Conservation (phyloP, 2,888 invertebrate species). For the Sminthurinus aureus region DNA sequence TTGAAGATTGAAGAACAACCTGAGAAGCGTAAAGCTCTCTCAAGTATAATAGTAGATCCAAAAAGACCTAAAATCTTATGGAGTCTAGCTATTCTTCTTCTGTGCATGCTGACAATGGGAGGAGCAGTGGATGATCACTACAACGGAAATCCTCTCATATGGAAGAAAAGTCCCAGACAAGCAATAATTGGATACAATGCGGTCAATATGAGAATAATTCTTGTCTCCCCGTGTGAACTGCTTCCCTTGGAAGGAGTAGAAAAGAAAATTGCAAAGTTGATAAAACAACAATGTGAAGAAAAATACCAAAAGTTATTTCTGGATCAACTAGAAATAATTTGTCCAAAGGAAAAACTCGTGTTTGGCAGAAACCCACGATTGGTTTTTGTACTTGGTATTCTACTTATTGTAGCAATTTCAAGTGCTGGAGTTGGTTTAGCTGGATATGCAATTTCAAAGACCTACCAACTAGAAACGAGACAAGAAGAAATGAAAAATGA, state of each 20-base stretch:
- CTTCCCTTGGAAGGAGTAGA: neutral
- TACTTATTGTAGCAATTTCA: neutral
- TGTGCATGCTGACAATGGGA: slow-evolving; percentile 13
- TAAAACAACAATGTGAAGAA: neutral
- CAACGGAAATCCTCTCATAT: neutral
- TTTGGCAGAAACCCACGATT: neutral
- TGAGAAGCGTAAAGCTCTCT: neutral
- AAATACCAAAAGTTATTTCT: neutral
- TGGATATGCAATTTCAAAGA: neutral
- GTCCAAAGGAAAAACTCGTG: neutral
- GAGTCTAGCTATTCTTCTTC: slow-evolving; percentile 46
- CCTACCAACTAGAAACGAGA: neutral
- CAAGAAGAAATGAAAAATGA: neutral
- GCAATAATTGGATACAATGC: neutral
- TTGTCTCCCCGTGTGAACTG: neutral
- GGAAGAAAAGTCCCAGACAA: neutral
- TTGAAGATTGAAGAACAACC: neutral
- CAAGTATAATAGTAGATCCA: neutral
- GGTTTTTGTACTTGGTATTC: neutral
- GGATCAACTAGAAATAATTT: neutral
- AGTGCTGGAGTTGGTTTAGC: neutral
- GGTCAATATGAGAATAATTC: neutral
- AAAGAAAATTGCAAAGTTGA: too few relatives aligned
- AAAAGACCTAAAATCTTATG: slow-evolving; percentile 47
- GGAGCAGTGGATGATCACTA: neutral